Percentiles rank a stretch among this genome's conserved stretches.
Conservation (phyloP, 2,113 vertebrate genomes). For the Phaethornis superciliosus region DNA sequence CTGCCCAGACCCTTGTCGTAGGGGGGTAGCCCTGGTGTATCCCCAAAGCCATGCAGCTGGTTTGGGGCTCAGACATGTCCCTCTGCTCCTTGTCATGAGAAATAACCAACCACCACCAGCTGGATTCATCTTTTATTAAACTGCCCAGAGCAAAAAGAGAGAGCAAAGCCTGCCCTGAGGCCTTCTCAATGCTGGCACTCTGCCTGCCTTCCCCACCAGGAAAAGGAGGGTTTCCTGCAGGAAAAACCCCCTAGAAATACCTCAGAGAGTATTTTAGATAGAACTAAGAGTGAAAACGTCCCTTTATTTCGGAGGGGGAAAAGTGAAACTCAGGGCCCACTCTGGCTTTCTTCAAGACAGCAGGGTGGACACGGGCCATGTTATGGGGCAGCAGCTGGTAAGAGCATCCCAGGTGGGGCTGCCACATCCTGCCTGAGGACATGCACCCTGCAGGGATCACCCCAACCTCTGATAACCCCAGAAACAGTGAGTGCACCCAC, state of each 20-base stretch:
- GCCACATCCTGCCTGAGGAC: fast-evolving
- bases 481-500: background rate
- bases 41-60: background rate
- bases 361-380: fast-evolving
- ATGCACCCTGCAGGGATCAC: fast-evolving
- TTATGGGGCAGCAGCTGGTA: background rate
- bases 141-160: conserved; percentile 10
- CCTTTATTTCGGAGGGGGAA: background rate
- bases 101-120: background rate
- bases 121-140: conserved; percentile 58
- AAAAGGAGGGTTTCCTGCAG: background rate
- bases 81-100: background rate
- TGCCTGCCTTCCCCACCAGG: background rate
- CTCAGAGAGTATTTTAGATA: background rate
- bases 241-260: background rate
- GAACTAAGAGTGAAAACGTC: background rate
- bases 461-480: background rate
- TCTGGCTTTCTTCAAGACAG: background rate
- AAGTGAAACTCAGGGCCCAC: background rate
- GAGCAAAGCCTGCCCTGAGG: conserved; percentile 11
- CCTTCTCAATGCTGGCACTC: background rate
- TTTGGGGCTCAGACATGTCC: background rate
- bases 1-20: fast-evolving
- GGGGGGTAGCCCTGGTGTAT: background rate
- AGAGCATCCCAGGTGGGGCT: background rate